Percentiles rank a stretch among this genome's conserved stretches.
phyloP scores from a whole-genome alignment of 2,888 invertebrate species.

The Drosophila infuscata region DNA sequence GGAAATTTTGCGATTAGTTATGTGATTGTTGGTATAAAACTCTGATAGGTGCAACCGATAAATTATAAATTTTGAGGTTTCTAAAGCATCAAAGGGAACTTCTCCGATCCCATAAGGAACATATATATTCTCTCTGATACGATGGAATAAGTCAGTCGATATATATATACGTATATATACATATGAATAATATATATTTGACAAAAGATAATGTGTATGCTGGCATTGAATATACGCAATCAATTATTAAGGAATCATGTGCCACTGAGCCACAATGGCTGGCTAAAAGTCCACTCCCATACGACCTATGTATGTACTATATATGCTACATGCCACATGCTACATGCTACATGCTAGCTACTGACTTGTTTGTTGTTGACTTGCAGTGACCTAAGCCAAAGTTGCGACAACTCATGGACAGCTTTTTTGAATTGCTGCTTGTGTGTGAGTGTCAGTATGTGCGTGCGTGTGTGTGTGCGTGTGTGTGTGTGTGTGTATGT shows the following conservation, averaged over 20 bases:
- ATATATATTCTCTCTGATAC: background rate
- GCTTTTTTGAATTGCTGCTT: constrained; percentile 7
- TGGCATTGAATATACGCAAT: background rate
- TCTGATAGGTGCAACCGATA: background rate
- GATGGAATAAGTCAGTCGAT: background rate
- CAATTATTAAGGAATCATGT: background rate
- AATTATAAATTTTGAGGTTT: background rate
- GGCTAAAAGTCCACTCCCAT: background rate
- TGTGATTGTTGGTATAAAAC: no score
- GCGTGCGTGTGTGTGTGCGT: background rate
- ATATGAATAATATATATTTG: background rate
- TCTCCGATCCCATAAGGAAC: background rate
- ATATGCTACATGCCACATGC: background rate
- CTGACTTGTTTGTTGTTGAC: constrained; percentile 8
- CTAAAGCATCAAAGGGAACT: no score
- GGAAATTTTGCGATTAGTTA: background rate
- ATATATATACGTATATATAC: background rate
- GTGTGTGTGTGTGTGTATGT: constrained; percentile 10
- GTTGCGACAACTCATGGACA: constrained; percentile 26
- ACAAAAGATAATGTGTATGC: background rate
- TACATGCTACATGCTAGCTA: constrained; percentile 1
- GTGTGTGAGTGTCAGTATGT: background rate
- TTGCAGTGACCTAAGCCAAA: constrained; percentile 44
- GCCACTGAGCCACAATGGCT: background rate
- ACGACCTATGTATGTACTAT: background rate